phyloP scores from a whole-genome alignment of 2,888 invertebrate genomes.

The Steinernema hermaphroditum region DNA sequence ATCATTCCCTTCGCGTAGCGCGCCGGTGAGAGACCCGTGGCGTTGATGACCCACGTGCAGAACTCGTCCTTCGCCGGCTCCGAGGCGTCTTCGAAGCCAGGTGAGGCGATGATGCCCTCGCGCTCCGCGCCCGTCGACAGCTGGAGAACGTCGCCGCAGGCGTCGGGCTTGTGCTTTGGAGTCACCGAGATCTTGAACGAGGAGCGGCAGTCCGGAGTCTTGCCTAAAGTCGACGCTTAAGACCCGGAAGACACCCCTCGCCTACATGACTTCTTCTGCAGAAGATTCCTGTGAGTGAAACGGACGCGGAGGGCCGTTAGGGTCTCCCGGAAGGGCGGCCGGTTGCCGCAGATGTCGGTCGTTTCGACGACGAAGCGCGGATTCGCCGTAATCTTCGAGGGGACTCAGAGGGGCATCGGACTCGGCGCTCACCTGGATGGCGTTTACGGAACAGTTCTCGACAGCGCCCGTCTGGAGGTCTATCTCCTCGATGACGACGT shows the following conservation, averaged over 20 bases:
- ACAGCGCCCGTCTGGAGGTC: not conserved
- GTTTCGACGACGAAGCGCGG: not conserved
- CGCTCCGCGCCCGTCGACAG: not conserved
- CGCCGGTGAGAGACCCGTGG: not conserved
- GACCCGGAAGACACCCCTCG: too few relatives aligned
- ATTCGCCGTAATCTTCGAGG: not conserved
- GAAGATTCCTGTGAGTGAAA: not conserved
- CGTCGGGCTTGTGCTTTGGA: not conserved
- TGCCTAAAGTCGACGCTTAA: too few relatives aligned
- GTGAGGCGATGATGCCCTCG: conserved; percentile 1
- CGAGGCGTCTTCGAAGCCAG: not conserved
- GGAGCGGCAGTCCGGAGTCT: not conserved
- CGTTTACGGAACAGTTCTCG: conserved; percentile 53
- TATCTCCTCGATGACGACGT: conserved; percentile 7
- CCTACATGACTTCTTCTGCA: not conserved
- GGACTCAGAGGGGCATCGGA: not conserved
- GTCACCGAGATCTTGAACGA: conserved; percentile 12
- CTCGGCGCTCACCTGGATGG: conserved; percentile 46
- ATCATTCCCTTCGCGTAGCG: conserved; percentile 7
- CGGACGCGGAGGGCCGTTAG: not conserved
- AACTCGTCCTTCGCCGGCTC: not conserved
- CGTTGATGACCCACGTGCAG: conserved; percentile 25
- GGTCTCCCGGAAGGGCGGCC: not conserved
- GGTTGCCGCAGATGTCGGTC: conserved; percentile 18
- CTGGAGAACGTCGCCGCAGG: not conserved